Evolutionary conservation across 1,140 invertebrate genomes (phyloP).

Genomic region (Bursaphelenchus mucronatus): DNA sequence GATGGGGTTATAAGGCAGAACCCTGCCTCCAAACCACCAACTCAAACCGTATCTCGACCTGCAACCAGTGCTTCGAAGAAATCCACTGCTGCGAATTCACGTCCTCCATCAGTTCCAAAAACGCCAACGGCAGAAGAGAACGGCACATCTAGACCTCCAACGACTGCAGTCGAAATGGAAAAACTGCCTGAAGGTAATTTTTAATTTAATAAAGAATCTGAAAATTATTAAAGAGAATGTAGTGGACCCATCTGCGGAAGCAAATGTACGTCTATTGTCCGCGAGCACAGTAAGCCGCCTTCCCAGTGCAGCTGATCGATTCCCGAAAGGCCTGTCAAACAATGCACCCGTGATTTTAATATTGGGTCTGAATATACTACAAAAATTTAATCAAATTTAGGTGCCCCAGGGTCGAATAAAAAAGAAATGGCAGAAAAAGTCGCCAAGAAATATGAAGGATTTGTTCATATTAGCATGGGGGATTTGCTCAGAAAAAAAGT

Average conservation of each 20-base stretch:
- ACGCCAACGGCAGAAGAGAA: slow-evolving; percentile 2
- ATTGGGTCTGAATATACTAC: slow-evolving; percentile 31
- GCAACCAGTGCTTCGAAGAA: slow-evolving; percentile 1
- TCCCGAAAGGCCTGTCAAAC: slow-evolving; percentile 41
- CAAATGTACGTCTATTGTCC: too few relatives aligned
- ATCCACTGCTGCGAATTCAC: slow-evolving; percentile 2
- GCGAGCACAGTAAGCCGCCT: slow-evolving; percentile 2
- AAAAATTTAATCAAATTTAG: slow-evolving; percentile 26
- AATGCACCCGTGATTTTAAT: slow-evolving; percentile 56
- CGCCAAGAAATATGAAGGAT: slow-evolving; percentile 58
- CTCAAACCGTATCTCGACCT: slow-evolving; percentile 12
- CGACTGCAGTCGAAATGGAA: too few relatives aligned
- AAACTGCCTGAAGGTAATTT: too few relatives aligned
- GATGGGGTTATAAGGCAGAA: neutral
- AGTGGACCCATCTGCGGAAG: too few relatives aligned
- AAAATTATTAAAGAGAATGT: too few relatives aligned
- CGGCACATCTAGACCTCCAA: neutral
- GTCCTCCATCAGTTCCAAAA: neutral
- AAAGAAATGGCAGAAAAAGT: slow-evolving; percentile 46
- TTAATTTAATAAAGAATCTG: too few relatives aligned
- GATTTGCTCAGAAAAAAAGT: slow-evolving; percentile 53
- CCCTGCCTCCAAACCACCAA: slow-evolving; percentile 8
- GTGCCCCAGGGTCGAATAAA: slow-evolving; percentile 57
- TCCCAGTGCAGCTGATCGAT: slow-evolving; percentile 12
- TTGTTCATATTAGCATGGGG: slow-evolving; percentile 54